A percentile compares a stretch with the other conserved stretches of the same genome.
Conservation (phyloP, 2,113 vertebrate species). For the Oncorhynchus keta region DNA sequence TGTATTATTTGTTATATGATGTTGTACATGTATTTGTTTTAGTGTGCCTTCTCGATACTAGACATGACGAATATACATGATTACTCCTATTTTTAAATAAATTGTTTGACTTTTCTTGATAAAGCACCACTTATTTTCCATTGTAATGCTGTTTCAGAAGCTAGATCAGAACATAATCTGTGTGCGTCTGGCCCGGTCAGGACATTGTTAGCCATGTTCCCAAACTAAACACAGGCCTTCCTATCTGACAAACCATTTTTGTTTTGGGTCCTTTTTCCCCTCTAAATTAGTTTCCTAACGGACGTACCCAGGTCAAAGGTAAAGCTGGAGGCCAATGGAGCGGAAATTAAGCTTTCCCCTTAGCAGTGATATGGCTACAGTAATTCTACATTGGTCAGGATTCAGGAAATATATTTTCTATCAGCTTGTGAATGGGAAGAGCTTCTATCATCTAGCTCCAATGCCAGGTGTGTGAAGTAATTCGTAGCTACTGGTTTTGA, state of each 20-base stretch:
- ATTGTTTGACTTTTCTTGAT: conserved; percentile 19
- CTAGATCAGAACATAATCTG: conserved; percentile 50
- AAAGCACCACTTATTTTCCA: not conserved
- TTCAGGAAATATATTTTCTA: too few relatives aligned
- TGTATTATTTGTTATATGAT: conserved; percentile 46
- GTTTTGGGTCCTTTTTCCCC: conserved; percentile 11
- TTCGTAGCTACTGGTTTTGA: not conserved
- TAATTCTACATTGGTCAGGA: too few relatives aligned
- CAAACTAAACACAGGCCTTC: conserved; percentile 2
- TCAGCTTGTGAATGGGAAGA: too few relatives aligned
- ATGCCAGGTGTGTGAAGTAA: too few relatives aligned
- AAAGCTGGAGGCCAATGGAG: too few relatives aligned
- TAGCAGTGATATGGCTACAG: too few relatives aligned
- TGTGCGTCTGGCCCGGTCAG: conserved; percentile 33
- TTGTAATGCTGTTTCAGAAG: conserved; percentile 12
- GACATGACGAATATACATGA: conserved; percentile 55
- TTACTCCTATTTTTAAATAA: conserved; percentile 47
- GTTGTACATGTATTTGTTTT: conserved; percentile 49
- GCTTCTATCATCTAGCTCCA: too few relatives aligned
- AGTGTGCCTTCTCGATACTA: conserved; percentile 42
- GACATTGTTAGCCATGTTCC: conserved; percentile 40
- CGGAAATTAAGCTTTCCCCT: too few relatives aligned
- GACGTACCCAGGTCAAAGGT: too few relatives aligned
- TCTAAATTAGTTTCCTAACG: not conserved
- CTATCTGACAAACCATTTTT: conserved; percentile 37